phyloP scores from a whole-genome alignment of 1,140 invertebrate species.

The Tribolium madens region DNA sequence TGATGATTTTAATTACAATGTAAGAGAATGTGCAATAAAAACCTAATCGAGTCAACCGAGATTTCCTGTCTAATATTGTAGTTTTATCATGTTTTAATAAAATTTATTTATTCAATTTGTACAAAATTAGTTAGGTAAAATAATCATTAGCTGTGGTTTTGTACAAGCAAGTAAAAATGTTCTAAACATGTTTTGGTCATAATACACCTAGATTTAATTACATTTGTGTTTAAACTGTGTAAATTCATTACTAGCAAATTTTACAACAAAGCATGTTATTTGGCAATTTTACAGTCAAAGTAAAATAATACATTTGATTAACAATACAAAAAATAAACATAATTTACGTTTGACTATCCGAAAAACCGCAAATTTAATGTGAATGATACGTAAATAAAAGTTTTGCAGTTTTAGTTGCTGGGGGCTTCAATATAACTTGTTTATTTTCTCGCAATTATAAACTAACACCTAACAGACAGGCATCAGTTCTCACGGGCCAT shows the following conservation, averaged over 20 bases:
- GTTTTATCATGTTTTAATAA: background rate
- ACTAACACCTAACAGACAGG: background rate
- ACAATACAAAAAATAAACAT: background rate
- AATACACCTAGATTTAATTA: background rate
- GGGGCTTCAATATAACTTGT: background rate
- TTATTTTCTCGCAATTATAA: background rate
- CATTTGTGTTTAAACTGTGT: background rate
- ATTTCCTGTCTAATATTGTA: background rate
- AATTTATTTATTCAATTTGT: background rate
- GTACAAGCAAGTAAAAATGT: background rate
- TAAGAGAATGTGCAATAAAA: background rate
- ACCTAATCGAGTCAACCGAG: background rate
- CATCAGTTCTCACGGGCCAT: background rate
- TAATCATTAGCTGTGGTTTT: too few relatives aligned
- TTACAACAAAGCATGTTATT: constrained; percentile 3
- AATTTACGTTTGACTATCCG: background rate
- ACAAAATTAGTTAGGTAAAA: background rate
- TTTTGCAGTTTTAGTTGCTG: constrained; percentile 3
- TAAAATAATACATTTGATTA: background rate
- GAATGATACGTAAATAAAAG: background rate
- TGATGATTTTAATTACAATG: background rate
- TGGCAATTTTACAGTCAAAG: background rate
- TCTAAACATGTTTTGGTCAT: background rate
- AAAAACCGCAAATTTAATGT: background rate
- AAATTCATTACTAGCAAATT: constrained; percentile 7